phyloP scores from a whole-genome alignment of 1,140 invertebrate genomes.

The Drosophila nigromelanica region DNA sequence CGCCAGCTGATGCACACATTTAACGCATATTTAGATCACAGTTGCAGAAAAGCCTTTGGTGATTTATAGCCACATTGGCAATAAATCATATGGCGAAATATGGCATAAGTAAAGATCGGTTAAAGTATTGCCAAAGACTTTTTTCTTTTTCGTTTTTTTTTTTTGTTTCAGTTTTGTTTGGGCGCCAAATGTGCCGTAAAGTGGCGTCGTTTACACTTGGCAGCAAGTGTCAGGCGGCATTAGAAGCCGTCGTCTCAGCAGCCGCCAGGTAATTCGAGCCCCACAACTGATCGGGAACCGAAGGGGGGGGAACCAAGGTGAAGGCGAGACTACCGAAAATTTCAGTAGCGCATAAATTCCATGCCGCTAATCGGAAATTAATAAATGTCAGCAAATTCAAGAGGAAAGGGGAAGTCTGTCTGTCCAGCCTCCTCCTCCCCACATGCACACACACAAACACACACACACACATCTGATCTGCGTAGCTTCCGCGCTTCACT shows the following conservation, averaged over 20 bases:
- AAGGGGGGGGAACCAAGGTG: neutral
- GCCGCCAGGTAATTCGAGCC: constrained; percentile 51
- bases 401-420: constrained; percentile 11
- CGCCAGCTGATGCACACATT: constrained; percentile 35
- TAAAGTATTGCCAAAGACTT: constrained; percentile 2
- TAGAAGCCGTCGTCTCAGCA: constrained; percentile 45
- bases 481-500: constrained; percentile 46
- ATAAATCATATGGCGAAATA: constrained; percentile 43
- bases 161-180: neutral
- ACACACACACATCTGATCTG: neutral
- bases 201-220: constrained; percentile 66
- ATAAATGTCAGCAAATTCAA: constrained; percentile 66
- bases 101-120: constrained; percentile 6
- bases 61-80: constrained; percentile 38
- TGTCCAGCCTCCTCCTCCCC: neutral
- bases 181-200: constrained; percentile 46
- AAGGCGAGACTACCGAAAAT: constrained; percentile 26
- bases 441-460: neutral
- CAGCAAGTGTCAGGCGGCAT: constrained; percentile 70
- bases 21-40: constrained; percentile 54
- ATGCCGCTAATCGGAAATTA: constrained; percentile 74
- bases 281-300: neutral
- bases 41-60: constrained; percentile 23
- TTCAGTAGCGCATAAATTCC: constrained; percentile 77
- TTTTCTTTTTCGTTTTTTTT: neutral